These are phyloP conservation scores for Nothocercus nigrocapillus DNA, from an alignment of 2,113 vertebrate species.

Conservation along the genomic window DNA sequence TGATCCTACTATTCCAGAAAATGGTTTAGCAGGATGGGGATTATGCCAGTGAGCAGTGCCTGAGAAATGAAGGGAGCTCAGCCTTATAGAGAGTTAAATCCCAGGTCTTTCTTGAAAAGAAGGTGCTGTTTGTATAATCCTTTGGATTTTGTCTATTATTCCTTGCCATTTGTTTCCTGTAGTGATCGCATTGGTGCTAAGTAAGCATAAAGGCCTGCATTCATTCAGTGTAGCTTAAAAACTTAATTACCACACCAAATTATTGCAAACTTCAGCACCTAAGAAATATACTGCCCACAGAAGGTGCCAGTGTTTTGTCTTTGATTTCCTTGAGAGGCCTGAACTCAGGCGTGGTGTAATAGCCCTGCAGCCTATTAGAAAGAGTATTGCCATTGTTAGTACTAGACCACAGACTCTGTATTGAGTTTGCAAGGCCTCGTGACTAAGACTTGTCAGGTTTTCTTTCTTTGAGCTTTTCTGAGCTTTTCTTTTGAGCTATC, in stretches of 20 bases:
- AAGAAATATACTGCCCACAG: slow-evolving; percentile 1
- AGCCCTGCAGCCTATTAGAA: not conserved
- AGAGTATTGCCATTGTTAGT: not conserved
- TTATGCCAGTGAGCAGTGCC: not conserved
- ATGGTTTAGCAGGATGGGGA: not conserved
- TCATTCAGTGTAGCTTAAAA: slow-evolving; percentile 12
- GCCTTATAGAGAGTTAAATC: not conserved
- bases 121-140: not conserved
- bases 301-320: not conserved
- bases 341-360: not conserved
- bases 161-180: slow-evolving; percentile 13
- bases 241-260: slow-evolving; percentile 5
- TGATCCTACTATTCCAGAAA: not conserved
- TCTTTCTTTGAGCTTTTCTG: not conserved
- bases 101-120: not conserved
- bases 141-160: not conserved
- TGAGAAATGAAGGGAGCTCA: not conserved
- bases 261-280: not conserved
- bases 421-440: not conserved
- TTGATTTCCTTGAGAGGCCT: not conserved
- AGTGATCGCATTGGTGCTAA: not conserved
- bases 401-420: not conserved
- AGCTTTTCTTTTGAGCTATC: not conserved
- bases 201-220: not conserved
- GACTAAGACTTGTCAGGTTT: not conserved